Percentiles rank a stretch among this genome's conserved stretches.
phyloP scores from a whole-genome alignment of 2,797 vertebrate species.

The Danio jaintianensis region DNA sequence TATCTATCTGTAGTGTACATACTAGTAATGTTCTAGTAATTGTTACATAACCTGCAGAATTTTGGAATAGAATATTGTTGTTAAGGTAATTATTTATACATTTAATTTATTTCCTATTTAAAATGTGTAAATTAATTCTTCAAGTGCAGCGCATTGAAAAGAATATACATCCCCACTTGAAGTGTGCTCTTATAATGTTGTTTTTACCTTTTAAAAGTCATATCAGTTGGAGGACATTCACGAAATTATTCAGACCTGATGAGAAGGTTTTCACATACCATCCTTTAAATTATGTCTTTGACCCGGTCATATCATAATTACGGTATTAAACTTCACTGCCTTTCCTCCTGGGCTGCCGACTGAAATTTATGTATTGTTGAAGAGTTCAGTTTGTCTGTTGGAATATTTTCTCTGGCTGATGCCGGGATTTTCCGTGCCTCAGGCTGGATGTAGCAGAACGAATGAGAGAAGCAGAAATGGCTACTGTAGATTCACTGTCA shows the following conservation, averaged over 20 bases:
- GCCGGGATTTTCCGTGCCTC: conserved; percentile 55
- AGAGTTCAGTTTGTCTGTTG: conserved; percentile 51
- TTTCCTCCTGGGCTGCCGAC: conserved; percentile 26
- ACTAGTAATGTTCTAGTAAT: too few relatives aligned
- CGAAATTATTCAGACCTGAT: conserved; percentile 24
- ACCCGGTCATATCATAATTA: conserved; percentile 44
- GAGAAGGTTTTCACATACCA: conserved; percentile 3
- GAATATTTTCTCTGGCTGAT: conserved; percentile 59
- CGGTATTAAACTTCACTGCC: conserved; percentile 54
- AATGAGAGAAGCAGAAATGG: conserved; percentile 51
- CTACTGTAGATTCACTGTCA: conserved; percentile 48
- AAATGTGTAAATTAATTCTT: neutral
- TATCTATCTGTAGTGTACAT: too few relatives aligned
- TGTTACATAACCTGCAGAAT: too few relatives aligned
- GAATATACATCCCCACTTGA: neutral
- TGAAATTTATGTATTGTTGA: conserved; percentile 48
- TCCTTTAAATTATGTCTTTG: conserved; percentile 29
- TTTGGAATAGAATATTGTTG: too few relatives aligned
- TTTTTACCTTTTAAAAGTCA: conserved; percentile 16
- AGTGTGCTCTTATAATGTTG: neutral
- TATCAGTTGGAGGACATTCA: conserved; percentile 1
- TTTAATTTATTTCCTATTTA: neutral
- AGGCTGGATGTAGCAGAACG: conserved; percentile 32
- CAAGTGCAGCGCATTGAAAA: neutral
- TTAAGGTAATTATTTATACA: too few relatives aligned